Base-by-base conservation (phyloP, 1,140 invertebrate species). In the Heliconius hewitsoni region DNA sequence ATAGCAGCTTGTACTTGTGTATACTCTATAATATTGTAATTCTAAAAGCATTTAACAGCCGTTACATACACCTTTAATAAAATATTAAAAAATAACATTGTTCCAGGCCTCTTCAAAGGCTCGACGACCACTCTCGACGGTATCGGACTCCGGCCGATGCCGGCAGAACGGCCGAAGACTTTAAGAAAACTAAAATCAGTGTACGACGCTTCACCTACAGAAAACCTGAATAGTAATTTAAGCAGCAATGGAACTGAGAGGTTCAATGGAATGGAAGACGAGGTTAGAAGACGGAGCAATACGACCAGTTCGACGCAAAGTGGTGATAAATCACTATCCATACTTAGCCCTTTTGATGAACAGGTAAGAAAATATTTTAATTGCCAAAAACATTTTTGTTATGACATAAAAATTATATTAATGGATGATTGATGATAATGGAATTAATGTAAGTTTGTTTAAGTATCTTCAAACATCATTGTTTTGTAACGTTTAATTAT, bases 341-440 rank as follows among this genome's bases (percentile, higher is more conserved):
- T 97, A 75, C 96, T 98, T 81, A 98, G 97, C 87, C 97, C 98
- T 1, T 98, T 98, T 91, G 98, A 98, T 95, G 98, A 98, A 88
- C 96, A 96, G 90, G 94, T 95, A 85, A 85, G 52, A 46, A 46
- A 46, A 46, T 13, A 4, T 46, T 46, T 46, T 6, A 37, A 37
- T 37, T 37, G 6, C 34, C 34, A 37, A 37, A 37, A 8, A 6
- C 6, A 37, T 37, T 8, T 37, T 37, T 37, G 6, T 46, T 46
- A 13, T 46, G 13, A 46, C 1, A 16, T 16, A 46, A 16, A 46
- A 3, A 46, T 3, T 13, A 46, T 46, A 46, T 13, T 3, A 46
- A 11, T 11, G 2, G 39, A 11, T 42, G 8, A 42, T 11, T 9
- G 39, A 42, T 46, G 11, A 34, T 46, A 46, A 46, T 1, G 3